Evolutionary conservation across 2,113 vertebrate genomes (phyloP), one percentile per base, ranked within the genome.

Genomic region (Polyodon spathula): DNA sequence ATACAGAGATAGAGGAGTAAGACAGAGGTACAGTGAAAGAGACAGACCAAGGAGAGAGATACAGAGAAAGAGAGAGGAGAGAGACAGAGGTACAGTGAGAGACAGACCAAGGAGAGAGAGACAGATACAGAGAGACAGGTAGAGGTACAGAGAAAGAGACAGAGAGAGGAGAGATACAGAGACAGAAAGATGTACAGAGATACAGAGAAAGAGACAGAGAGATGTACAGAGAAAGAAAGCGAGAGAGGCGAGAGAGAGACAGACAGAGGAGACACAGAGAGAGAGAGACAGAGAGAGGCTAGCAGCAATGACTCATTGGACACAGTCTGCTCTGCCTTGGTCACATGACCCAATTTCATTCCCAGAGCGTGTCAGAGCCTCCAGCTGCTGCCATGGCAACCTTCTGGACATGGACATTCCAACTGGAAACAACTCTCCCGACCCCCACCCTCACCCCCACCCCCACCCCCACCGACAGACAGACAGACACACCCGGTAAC

Each of bases 11-110:
- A 46, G 41, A 27, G 15, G 37, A 37, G 75, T 86, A 83, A 63
- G 83, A 86, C 84, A 86, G 68, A 44, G 50, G 54, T 17, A 54
- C 62, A 70, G 14, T 63, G 60, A 66, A 1, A 60, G 44, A 56
- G 50, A 41, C 37, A 8, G 9, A 65, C 0, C 39, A 8, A 59
- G 4, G 4, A 8, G 62, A 2, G 56, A 48, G 62, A n/a, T n/a
- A n/a, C n/a, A 60, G 41, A 4, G 14, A 27, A 11, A 46, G 43
- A 42, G 42, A 65, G 16, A 40, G 39, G 4, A 56, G 6, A 12
- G 6, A 38, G 37, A 53, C 17, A 6, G 43, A 51, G 12, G 12
- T 10, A 52, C 12, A 2, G 7, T 10, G 4, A 8, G 27, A 40
- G 6, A 12, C 10, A n/a, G n/a, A n/a, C n/a, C n/a, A n/a, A n/a